These are phyloP conservation scores for Electrona antarctica DNA, from an alignment of 2,113 vertebrate genomes.

Conservation along the genomic window DNA sequence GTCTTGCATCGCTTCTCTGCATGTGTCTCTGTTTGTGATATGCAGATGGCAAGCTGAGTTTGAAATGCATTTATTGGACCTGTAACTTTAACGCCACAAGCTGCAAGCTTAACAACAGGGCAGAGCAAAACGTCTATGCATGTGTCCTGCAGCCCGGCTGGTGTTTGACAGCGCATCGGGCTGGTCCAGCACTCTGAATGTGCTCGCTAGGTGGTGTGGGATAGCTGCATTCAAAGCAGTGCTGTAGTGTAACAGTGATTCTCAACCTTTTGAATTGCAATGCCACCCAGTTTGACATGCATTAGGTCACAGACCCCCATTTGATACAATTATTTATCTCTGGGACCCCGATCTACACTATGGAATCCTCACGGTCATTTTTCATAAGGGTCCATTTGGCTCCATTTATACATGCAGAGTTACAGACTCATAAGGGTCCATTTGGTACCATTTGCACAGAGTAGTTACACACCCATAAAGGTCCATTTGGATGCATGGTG, in stretches of 20 bases:
- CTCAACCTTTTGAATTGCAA: too few species aligned
- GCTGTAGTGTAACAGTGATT: background rate
- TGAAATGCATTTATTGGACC: background rate
- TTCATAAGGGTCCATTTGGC: too few species aligned
- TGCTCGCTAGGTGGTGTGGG: slow-evolving; percentile 68
- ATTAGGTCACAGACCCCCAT: too few species aligned
- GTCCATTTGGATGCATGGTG: too few species aligned
- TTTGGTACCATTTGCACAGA: too few species aligned
- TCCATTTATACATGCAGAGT: too few species aligned
- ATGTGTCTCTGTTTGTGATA: slow-evolving; percentile 13
- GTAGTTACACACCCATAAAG: too few species aligned
- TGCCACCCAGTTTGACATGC: too few species aligned
- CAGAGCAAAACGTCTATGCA: background rate
- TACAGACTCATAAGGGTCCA: too few species aligned
- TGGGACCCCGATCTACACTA: too few species aligned
- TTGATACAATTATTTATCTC: too few species aligned
- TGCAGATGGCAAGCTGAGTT: background rate
- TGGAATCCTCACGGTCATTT: too few species aligned
- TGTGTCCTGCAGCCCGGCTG: background rate
- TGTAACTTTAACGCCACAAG: background rate
- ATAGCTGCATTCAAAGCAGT: slow-evolving; percentile 33
- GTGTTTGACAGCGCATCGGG: slow-evolving; percentile 44
- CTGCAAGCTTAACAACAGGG: slow-evolving; percentile 10
- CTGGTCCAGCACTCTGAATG: slow-evolving; percentile 7
- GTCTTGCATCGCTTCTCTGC: slow-evolving; percentile 26